These are phyloP conservation scores for Helleia helle DNA, from an alignment of 2,888 invertebrate species.

Conservation along the genomic window DNA sequence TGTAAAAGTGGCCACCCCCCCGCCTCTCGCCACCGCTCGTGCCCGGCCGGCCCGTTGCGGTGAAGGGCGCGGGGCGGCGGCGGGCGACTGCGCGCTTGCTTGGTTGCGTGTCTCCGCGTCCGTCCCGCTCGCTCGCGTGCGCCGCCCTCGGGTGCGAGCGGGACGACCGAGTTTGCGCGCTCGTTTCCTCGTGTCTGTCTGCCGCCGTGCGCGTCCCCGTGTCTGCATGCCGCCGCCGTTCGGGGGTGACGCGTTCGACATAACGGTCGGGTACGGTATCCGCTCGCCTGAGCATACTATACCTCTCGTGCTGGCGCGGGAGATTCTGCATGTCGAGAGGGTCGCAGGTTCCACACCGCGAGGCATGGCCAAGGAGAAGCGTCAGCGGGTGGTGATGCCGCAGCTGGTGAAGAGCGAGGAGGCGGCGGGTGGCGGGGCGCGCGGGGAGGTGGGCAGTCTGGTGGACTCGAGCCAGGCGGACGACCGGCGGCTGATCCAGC, in stretches of 20 bases:
- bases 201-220: slow-evolving; percentile 51
- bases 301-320: too few species aligned
- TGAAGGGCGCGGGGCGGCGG: too few species aligned
- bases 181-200: slow-evolving; percentile 63
- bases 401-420: slow-evolving; percentile 1
- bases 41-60: too few species aligned
- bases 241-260: slow-evolving; percentile 39
- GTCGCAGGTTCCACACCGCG: too few species aligned
- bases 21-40: too few species aligned
- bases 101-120: slow-evolving; percentile 43
- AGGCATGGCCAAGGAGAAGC: too few species aligned
- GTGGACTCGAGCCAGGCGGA: slow-evolving; percentile 59
- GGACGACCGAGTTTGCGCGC: slow-evolving; percentile 36
- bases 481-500: slow-evolving; percentile 53
- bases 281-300: too few species aligned
- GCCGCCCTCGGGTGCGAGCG: slow-evolving; percentile 31
- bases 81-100: slow-evolving; percentile 66
- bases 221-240: slow-evolving; percentile 39
- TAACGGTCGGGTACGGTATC: too few species aligned
- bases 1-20: too few species aligned
- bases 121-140: slow-evolving; percentile 25
- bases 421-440: slow-evolving; percentile 10
- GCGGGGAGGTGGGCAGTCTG: slow-evolving; percentile 41
- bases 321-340: too few species aligned
- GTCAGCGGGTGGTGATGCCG: too few species aligned